Evolutionary conservation across 2,797 vertebrate genomes (phyloP), one percentile per base, ranked within the genome.

Genomic region (Melanotaenia maccullochi): DNA sequence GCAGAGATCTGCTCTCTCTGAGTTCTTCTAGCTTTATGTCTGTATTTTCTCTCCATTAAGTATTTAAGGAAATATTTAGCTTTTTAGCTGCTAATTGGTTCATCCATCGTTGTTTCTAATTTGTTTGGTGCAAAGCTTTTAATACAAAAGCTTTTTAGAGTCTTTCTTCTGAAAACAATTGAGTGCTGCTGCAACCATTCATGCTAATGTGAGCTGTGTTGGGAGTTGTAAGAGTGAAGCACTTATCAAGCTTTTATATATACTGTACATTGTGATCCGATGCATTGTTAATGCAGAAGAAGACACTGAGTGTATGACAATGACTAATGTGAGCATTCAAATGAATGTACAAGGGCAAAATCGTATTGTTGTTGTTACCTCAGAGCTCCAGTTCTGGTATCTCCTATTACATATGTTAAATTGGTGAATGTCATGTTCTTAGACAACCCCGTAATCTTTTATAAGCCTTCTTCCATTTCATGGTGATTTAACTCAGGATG

Each of bases 191-290:
- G 20, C 13, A 38, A 8, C 25, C 8, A n/a, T 12, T 55, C 14
- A 62, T 32, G 67, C 33, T 70, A 70, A 70, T 70, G 47, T 54
- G 54, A 55, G 52, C 52, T 61, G 33, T 54, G 57, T 61, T 70
- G 47, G 14, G 54, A 55, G 52, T 25, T 61, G 44, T 54, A 44
- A 61, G 20, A 30, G 14, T 61, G 58, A 70, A 49, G 55, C 58
- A 54, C 1, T 44, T 70, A 55, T 44, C 38, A 70, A 62, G 35
- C 51, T 61, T 24, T 62, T 35, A 61, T 30, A 55, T 51, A 28
- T 22, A 30, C 28, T 30, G 28, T 30, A 69, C n/a, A 18, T 30
- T 30, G 22, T 36, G 35, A 66, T 33, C 28, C 14, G 14, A 66
- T 42, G 36, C 44, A 65, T 47, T 60, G 13, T 16, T 51, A 52